phyloP scores from a whole-genome alignment of 1,140 invertebrate genomes.

The Eufriesea mexicana region DNA sequence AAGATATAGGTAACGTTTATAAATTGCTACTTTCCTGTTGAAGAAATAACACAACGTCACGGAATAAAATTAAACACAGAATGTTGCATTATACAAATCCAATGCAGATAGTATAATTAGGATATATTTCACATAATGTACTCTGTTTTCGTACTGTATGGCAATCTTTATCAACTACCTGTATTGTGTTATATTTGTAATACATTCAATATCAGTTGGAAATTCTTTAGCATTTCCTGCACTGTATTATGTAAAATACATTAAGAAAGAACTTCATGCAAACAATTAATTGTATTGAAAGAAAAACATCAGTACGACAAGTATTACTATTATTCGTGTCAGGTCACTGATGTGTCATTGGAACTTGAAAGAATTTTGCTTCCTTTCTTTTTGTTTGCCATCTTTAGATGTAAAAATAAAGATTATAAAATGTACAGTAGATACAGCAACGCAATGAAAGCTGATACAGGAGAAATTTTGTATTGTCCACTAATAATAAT shows the following conservation, averaged over 20 bases:
- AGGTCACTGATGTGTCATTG: constrained; percentile 47
- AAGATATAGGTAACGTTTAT: constrained; percentile 13
- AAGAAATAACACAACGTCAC: constrained; percentile 42
- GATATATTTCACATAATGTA: constrained; percentile 6
- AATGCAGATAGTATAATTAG: constrained; percentile 7
- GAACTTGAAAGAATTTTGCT: constrained; percentile 48
- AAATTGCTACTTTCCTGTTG: constrained; percentile 9
- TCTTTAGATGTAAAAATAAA: constrained; percentile 50
- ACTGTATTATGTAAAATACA: constrained; percentile 20
- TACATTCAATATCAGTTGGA: constrained; percentile 15
- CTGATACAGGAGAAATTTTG: constrained; percentile 29
- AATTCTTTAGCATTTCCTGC: neutral
- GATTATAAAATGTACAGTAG: constrained; percentile 61
- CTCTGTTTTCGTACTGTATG: constrained; percentile 17
- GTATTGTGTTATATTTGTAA: constrained; percentile 9
- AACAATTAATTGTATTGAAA: constrained; percentile 1
- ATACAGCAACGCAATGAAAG: constrained; percentile 53
- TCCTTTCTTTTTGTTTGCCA: constrained; percentile 9
- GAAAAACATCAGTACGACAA: constrained; percentile 20
- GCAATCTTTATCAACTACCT: constrained; percentile 23
- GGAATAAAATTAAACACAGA: constrained; percentile 39
- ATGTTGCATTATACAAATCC: constrained; percentile 5
- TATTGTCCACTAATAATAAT: constrained; percentile 79
- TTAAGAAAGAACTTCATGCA: constrained; percentile 32
- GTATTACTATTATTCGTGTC: constrained; percentile 41